Evolutionary conservation across 2,888 invertebrate species (phyloP).

Genomic region (Drosophila rellima): DNA sequence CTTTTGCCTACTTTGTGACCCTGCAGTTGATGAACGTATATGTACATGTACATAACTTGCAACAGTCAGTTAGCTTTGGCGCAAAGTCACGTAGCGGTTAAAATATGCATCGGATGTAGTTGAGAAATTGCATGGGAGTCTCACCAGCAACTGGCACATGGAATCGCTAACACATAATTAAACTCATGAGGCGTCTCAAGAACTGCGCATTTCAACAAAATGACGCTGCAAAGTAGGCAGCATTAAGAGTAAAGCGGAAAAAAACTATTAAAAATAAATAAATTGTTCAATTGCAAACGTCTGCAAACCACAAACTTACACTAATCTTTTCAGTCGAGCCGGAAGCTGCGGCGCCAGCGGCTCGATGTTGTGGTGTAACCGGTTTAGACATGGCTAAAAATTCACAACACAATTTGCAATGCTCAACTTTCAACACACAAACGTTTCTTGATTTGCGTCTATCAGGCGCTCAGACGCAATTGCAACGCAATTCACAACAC

Average conservation of each 20-base stretch:
- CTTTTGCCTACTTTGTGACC: conserved; percentile 24
- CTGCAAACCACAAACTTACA: conserved; percentile 57
- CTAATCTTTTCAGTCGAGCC: conserved; percentile 64
- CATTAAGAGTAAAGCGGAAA: background rate
- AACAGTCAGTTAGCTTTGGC: conserved; percentile 31
- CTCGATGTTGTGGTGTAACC: conserved; percentile 68
- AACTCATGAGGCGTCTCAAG: conserved; percentile 6
- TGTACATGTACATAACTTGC: background rate
- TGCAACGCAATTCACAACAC: conserved; percentile 35
- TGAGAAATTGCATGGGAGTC: conserved; percentile 26
- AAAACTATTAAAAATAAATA: background rate
- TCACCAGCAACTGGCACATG: conserved; percentile 15
- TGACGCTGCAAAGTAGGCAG: conserved; percentile 2
- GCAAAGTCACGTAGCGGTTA: conserved; percentile 20
- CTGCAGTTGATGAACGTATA: conserved; percentile 22
- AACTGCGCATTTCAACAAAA: conserved; percentile 14
- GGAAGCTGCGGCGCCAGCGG: conserved; percentile 36
- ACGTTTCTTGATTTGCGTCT: conserved; percentile 59
- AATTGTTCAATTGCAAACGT: background rate
- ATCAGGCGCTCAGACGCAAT: conserved; percentile 71
- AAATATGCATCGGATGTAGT: conserved; percentile 26
- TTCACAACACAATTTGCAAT: conserved; percentile 48
- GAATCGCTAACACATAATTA: conserved; percentile 34
- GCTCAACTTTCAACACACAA: conserved; percentile 60
- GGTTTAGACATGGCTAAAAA: conserved; percentile 69